A percentile compares a stretch with the other conserved stretches of the same genome.
These are phyloP conservation scores for Turnix velox DNA, from an alignment of 2,113 vertebrate genomes.

Conservation along the genomic window DNA sequence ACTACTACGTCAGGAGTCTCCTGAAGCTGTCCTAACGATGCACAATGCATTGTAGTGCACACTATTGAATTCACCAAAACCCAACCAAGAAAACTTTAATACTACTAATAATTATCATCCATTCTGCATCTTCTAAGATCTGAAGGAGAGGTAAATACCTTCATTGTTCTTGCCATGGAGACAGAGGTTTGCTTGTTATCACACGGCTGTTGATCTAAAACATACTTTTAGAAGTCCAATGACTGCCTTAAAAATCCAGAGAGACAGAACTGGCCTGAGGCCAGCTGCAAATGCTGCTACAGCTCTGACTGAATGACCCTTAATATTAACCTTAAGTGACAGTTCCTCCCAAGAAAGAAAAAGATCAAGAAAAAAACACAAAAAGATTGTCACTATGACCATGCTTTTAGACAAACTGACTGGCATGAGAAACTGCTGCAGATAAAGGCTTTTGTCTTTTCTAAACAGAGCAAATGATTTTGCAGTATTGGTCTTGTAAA, in stretches of 20 bases:
- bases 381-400: not conserved
- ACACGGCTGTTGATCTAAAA: not conserved
- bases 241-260: constrained; percentile 20
- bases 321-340: constrained; percentile 36
- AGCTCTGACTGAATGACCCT: not conserved
- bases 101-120: not conserved
- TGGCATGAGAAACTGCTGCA: not conserved
- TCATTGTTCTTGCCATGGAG: not conserved
- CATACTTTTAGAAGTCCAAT: not conserved
- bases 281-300: not conserved
- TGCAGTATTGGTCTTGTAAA: not conserved
- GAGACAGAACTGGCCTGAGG: constrained; percentile 34
- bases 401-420: constrained; percentile 7
- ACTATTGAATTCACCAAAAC: not conserved
- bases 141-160: not conserved
- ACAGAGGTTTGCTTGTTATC: not conserved
- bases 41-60: not conserved
- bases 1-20: not conserved
- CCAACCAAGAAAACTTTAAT: not conserved
- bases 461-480: not conserved
- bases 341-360: constrained; percentile 26
- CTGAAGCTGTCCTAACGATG: not conserved
- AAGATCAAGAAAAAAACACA: not conserved
- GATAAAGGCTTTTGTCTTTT: not conserved
- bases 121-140: not conserved